Evolutionary conservation across 2,113 vertebrate species (phyloP), one percentile per base, ranked within the genome.

Genomic region (Elachura formosa): DNA sequence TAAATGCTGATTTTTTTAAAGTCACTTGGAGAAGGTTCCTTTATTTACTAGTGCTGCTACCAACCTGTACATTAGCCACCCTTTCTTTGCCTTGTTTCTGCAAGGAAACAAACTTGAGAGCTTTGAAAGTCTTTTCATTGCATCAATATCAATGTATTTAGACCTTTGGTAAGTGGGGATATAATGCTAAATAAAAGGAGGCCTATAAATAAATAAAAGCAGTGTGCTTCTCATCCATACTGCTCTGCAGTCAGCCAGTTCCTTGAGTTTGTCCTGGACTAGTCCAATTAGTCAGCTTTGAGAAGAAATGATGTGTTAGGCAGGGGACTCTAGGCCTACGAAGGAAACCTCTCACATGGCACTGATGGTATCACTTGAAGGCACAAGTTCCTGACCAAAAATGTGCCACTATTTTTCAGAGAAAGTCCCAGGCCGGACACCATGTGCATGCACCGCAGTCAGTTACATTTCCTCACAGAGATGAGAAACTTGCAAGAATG

Each of bases 151-250:
- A 43, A 20, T 11, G 23, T 40, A 20, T 9, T 49, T 28, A 84
- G 69, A 84, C 59, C 64, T 52, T 77, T 26, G n/a, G 36, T 5
- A 52, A 28, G 31, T 3, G 4, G 11, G 20, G 17, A 71, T 15
- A 45, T 9, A 28, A 0, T 1, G 7, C 45, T 73, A 68, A 59
- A 59, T 29, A 38, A 80, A 75, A 63, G 26, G 40, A 51, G 19
- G 6, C 9, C 33, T 63, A 72, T 3, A 23, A 87, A n/a, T 6
- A 72, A 52, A 31, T 38, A 72, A 20, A 59, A 89, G 11, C 11
- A 23, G 24, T 0, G 0, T 25, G 23, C 19, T 55, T 51, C 22
- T 68, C 1, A 4, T 5, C 14, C 54, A 36, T 6, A 29, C 6
- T 45, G 43, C 31, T 76, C 33, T 0, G 0, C 58, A 38, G 29